phyloP scores from a whole-genome alignment of 2,797 vertebrate genomes.

The Scarus forsteni region DNA sequence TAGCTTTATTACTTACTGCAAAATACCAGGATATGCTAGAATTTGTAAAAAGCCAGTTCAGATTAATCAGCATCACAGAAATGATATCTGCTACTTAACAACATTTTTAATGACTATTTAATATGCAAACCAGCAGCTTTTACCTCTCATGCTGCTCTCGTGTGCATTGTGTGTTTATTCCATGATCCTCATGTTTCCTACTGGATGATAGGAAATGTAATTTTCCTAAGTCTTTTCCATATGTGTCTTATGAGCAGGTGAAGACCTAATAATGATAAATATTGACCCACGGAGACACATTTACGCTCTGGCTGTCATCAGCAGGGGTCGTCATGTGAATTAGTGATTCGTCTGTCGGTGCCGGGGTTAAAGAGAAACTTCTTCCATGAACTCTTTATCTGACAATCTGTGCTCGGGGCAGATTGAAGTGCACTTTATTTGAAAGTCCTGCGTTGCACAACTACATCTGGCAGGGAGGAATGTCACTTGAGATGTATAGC shows the following conservation, averaged over 20 bases:
- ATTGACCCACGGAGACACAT: constrained; percentile 5
- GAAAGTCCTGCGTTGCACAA: constrained; percentile 69
- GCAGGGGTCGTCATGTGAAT: constrained; percentile 22
- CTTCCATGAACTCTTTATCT: constrained; percentile 64
- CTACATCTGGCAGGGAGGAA: constrained; percentile 65
- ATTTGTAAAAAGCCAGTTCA: too few relatives aligned
- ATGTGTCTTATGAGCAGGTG: neutral
- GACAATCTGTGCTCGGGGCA: constrained; percentile 69
- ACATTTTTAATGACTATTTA: too few relatives aligned
- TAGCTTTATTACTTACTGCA: too few relatives aligned
- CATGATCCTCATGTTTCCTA: neutral
- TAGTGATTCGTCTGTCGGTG: constrained; percentile 29
- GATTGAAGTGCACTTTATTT: constrained; percentile 59
- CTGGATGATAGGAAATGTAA: neutral
- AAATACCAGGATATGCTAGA: too few relatives aligned
- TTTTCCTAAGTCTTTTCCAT: neutral
- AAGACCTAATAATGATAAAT: neutral
- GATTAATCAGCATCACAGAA: too few relatives aligned
- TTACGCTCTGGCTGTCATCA: constrained; percentile 33
- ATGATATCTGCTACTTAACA: too few relatives aligned
- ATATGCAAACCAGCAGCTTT: too few relatives aligned
- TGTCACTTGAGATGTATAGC: constrained; percentile 51
- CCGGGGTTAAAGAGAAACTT: constrained; percentile 40
- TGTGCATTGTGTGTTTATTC: neutral
- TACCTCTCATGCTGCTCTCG: neutral